Base-by-base conservation (phyloP, 2,113 vertebrate species). In the Nymphicus hollandicus region DNA sequence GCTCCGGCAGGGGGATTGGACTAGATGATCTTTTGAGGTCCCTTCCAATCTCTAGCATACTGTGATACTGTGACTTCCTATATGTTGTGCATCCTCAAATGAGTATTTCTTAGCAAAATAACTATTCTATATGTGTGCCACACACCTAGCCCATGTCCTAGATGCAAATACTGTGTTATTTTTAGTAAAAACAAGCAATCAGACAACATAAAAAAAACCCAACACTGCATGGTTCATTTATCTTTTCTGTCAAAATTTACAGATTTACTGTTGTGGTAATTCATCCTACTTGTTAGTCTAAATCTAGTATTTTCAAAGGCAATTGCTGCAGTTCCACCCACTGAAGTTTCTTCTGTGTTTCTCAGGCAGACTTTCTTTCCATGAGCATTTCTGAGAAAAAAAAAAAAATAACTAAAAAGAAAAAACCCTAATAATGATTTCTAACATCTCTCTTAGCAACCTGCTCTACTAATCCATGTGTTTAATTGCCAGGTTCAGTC, bases 401-500 rank as follows among this genome's bases (percentile, higher is more conserved):
- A 41, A 71, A 86, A 52, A 53, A 24, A 28, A 17, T 16, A 17
- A 20, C 55, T 58, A 43, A 37, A 27, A 14, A 16, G 22, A 61
- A 63, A 63, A 31, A 44, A 37, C 5, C 8, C 10, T 69, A 50
- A 69, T 60, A 63, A 64, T 49, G 18, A 69, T 82, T 91, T 89
- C 41, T 89, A 80, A 35, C 16, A 6, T 89, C 58, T 88, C 7
- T 65, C 31, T 43, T 82, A 73, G 77, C 63, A 83, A 55, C 39
- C 50, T 91, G 29, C 27, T 91, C 88, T 88, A 86, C 53, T 94
- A 93, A 90, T 90, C 41, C 43, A 46, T 20, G 17, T 89, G 10
- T 94, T 91, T 70, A 88, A 86, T 70, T 91, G 43, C 9, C n/a
- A 78, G 28, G n/a, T 90, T 90, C 50, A 80, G 31, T 82, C 58